Evolutionary conservation across 2,888 invertebrate genomes (phyloP), one percentile per base, ranked within the genome.

Genomic region (Cenopis cana): DNA sequence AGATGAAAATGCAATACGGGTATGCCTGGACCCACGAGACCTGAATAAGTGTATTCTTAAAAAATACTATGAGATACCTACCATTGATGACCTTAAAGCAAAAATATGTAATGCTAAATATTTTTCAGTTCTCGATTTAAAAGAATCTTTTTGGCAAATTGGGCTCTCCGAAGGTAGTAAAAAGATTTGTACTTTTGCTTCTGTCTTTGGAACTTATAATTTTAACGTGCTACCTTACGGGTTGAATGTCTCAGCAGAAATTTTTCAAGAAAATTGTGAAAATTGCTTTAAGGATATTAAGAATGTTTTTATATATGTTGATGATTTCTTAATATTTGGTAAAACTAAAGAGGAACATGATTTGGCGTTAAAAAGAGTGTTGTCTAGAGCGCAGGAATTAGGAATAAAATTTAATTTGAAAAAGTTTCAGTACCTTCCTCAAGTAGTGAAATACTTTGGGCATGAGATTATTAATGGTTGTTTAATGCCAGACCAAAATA

Each of bases 21-120:
- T 70, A 8, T 70, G 70, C n/a, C 54, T 70, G 46, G 65, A 70
- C 33, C 70, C 70, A 9, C 52, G 46, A 52, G 66, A 70, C 12
- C 18, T 70, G 17, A 70, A 70, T 55, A 52, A 68, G 9, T 61
- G 59, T 33, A 68, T 68, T 33, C 20, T 68, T 9, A 68, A 61
- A n/a, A 46, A 69, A 11, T 69, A 64, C 29, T 69, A 24, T 57
- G 41, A 41, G 9, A 69, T 69, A 18, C 61, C 68, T 18, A 68
- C 68, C 5, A 17, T 68, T 29, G 61, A 61, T 33, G 46, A 50
- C 6, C 14, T 68, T 14, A 60, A 36, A 60, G 33, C 24, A 29
- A 36, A n/a, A 59, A 60, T 52, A 9, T 18, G n/a, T 20, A 24
- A 12, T 10, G 52, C 52, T 18, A 52, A 52, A 20, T 52, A 52